A percentile compares a stretch with the other conserved stretches of the same genome.
Conservation (phyloP, 2,888 invertebrate genomes). For the Entomobrya multifasciata region DNA sequence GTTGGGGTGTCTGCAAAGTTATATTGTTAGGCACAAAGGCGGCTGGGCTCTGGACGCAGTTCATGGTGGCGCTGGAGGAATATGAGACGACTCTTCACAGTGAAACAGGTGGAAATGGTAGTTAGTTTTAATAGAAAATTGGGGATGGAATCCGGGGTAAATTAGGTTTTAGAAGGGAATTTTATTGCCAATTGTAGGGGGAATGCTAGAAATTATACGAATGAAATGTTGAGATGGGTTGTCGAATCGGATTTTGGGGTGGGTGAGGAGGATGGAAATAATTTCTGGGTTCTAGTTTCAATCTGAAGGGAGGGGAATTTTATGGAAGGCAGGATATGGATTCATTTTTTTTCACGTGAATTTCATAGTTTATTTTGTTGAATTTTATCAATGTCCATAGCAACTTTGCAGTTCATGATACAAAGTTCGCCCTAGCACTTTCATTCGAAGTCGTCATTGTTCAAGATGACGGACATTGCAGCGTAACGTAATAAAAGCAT, state of each 20-base stretch:
- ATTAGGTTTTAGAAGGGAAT: background rate
- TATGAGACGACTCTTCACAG: background rate
- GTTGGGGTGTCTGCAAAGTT: slow-evolving; percentile 75
- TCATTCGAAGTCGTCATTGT: too few species aligned
- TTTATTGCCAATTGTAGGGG: background rate
- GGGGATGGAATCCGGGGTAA: background rate
- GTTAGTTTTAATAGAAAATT: too few species aligned
- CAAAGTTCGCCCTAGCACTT: too few species aligned
- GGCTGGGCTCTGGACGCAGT: slow-evolving; percentile 69
- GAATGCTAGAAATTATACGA: background rate
- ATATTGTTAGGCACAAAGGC: slow-evolving; percentile 66
- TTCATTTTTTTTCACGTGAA: too few species aligned
- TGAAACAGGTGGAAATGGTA: background rate
- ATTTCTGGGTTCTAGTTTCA: background rate
- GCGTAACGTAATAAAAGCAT: too few species aligned
- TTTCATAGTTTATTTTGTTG: too few species aligned
- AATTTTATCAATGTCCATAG: slow-evolving; percentile 20
- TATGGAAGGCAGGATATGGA: too few species aligned
- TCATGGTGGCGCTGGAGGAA: slow-evolving; percentile 48
- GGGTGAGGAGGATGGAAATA: background rate
- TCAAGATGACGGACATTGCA: too few species aligned
- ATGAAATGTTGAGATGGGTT: background rate
- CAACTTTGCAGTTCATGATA: background rate
- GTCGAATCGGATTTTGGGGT: background rate
- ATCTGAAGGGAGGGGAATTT: too few species aligned